Evolutionary conservation across 64 coral and sea anemone species (phyloP).

Genomic region (Montipora capricornis): DNA sequence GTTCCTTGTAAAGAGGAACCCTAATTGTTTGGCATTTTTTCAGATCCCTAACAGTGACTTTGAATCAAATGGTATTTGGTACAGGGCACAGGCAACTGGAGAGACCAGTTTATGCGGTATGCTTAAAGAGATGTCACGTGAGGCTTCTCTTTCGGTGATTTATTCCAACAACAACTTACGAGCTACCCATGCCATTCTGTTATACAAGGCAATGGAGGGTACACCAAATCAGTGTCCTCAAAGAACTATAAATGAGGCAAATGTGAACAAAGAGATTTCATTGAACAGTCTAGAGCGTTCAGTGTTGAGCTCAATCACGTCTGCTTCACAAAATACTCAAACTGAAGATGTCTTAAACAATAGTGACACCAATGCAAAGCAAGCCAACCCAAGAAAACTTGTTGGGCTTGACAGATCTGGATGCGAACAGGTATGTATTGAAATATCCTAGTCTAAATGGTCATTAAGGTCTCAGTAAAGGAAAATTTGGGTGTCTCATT

Average conservation of each 20-base stretch:
- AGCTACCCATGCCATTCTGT: slow-evolving; percentile 75
- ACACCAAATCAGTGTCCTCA: background rate
- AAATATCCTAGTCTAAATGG: slow-evolving; percentile 6
- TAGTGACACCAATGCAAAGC: slow-evolving; percentile 28
- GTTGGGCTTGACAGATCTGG: too few relatives aligned
- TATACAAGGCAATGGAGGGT: slow-evolving; percentile 60
- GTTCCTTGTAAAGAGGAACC: slow-evolving; percentile 50
- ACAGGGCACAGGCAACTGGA: slow-evolving; percentile 78
- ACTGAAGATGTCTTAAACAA: slow-evolving; percentile 37
- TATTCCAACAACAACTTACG: slow-evolving; percentile 83
- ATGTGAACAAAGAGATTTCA: background rate
- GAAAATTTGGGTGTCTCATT: too few relatives aligned
- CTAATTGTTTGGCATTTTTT: slow-evolving; percentile 64
- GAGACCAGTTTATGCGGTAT: slow-evolving; percentile 69
- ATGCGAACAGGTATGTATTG: background rate
- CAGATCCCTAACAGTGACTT: slow-evolving; percentile 84
- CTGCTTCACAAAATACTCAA: background rate
- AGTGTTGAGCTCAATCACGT: background rate
- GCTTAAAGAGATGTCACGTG: slow-evolving; percentile 82
- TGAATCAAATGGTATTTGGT: slow-evolving; percentile 75
- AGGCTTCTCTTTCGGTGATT: slow-evolving; percentile 58
- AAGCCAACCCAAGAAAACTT: background rate
- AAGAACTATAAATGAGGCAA: background rate
- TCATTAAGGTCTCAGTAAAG: too few relatives aligned
- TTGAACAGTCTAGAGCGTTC: background rate